Evolutionary conservation across 2,113 vertebrate genomes (phyloP), one percentile per base, ranked within the genome.

Genomic region (Phaethon lepturus): DNA sequence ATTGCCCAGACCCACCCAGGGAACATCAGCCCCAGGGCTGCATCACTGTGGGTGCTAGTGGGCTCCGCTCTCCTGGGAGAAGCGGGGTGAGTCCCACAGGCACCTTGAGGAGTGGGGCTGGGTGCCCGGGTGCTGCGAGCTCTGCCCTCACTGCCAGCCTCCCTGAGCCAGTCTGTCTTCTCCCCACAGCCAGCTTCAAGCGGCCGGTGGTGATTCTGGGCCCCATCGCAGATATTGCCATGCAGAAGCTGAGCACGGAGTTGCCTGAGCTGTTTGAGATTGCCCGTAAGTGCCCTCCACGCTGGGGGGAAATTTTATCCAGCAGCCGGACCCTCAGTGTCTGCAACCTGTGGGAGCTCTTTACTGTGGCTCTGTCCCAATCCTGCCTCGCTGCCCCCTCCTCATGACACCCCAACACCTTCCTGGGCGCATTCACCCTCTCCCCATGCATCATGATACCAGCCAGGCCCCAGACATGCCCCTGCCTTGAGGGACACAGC

Each of bases 131-230:
- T 49, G 31, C 50, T 78, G 38, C 2, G 7, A 81, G 38, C 28
- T 84, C 71, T 96, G 71, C 28, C 80, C 29, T 75, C 7, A 3
- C 5, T 5, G 29, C 8, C 44, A 40, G 11, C 10, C 33, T n/a
- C 31, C 31, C n/a, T 55, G n/a, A 79, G 26, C 83, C 7, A 1
- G 3, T 47, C n/a, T 47, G n/a, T 74, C 64, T 56, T 80, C 31
- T 86, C 28, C 58, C 62, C 92, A 22, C 98, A 99, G 99, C 99
- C 74, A 99, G 98, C 91, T 99, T 99, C 96, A 99, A 99, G 97
- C 98, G 99, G 7, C 99, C 99, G 0, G 99, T 99, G 53, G 99
- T 99, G 95, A 98, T 99, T 80, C 97, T 99, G 98, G 99, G 99
- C 42, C 99, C 99, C 22, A 98, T 99, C 8, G 98, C 99, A 9